Conservation (phyloP, 2,797 vertebrate genomes). For the Platalea minor region DNA sequence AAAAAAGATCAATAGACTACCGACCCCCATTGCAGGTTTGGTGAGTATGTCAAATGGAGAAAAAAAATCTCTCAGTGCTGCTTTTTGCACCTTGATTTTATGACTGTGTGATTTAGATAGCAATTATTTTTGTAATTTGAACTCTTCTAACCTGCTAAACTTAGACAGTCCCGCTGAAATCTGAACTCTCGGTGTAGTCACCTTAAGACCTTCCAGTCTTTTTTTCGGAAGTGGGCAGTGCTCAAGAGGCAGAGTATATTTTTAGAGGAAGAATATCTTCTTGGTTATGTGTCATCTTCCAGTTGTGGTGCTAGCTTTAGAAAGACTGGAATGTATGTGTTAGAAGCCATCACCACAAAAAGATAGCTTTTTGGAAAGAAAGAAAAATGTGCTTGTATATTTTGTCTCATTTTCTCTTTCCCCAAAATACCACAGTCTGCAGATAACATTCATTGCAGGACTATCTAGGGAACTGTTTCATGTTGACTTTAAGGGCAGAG, state of each 20-base stretch:
- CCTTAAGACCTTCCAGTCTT: not conserved
- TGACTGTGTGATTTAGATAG: not conserved
- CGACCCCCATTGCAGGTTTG: slow-evolving; percentile 92
- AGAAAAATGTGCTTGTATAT: not conserved
- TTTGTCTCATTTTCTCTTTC: slow-evolving; percentile 23
- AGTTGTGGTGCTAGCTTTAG: not conserved
- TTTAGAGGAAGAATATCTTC: slow-evolving; percentile 12
- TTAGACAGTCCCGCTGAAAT: not conserved
- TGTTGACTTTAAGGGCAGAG: not conserved
- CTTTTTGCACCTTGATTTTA: not conserved
- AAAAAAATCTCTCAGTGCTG: not conserved
- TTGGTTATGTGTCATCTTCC: not conserved
- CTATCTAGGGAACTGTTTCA: not conserved
- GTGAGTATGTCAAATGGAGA: slow-evolving; percentile 79
- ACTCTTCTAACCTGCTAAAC: not conserved
- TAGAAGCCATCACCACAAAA: not conserved
- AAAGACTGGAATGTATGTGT: not conserved
- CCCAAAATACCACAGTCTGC: slow-evolving; percentile 2
- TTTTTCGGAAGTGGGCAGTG: not conserved
- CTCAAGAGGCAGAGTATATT: not conserved
- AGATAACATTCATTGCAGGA: slow-evolving; percentile 24
- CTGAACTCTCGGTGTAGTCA: not conserved
- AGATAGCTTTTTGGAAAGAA: not conserved
- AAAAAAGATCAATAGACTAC: slow-evolving; percentile 96
- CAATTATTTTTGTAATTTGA: slow-evolving; percentile 11